Evolutionary conservation across 2,113 vertebrate species (phyloP), one percentile per base, ranked within the genome.

Genomic region (Phalacrocorax pelagicus): DNA sequence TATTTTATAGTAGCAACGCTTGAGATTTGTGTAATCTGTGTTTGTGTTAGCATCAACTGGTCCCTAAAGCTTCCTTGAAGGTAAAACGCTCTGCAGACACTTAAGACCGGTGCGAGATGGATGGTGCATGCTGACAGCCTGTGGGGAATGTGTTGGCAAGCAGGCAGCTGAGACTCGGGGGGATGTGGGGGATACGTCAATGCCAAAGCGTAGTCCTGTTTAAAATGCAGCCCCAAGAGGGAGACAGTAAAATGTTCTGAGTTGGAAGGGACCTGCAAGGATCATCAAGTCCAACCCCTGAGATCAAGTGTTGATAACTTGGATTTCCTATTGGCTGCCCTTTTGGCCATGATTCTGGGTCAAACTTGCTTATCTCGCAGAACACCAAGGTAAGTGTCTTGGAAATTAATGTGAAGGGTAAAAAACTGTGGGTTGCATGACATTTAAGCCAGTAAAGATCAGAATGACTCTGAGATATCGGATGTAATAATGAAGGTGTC

Each of bases 401-500:
- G n/a, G 81, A n/a, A 59, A 38, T 70, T 1, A 2, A 15, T 5
- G 38, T 18, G 42, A 44, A 61, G 46, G 17, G 14, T 36, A 23
- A 59, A 51, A 57, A 63, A 4, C 57, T 32, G 77, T 29, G 66
- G 14, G 10, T 21, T 23, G 26, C 12, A 22, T 34, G 40, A 55
- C n/a, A 26, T 27, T 38, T 23, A 10, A 77, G 62, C 36, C 36
- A 62, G 18, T 23, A 4, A 54, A 47, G 52, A 16, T 54, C 11
- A 52, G 34, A 90, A 44, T 15, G 32, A 7, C 3, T 4, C 27
- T 62, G 42, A 7, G 1, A 0, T 11, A 19, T 3, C 29, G 24
- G n/a, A 7, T n/a, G 3, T 26, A 27, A 14, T 40, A 49, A 54
- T 10, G 7, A 47, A 67, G 42, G 22, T 59, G 54, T 52, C 29